Evolutionary conservation across 2,888 invertebrate species (phyloP).

Genomic region (Brachylomia viminalis): DNA sequence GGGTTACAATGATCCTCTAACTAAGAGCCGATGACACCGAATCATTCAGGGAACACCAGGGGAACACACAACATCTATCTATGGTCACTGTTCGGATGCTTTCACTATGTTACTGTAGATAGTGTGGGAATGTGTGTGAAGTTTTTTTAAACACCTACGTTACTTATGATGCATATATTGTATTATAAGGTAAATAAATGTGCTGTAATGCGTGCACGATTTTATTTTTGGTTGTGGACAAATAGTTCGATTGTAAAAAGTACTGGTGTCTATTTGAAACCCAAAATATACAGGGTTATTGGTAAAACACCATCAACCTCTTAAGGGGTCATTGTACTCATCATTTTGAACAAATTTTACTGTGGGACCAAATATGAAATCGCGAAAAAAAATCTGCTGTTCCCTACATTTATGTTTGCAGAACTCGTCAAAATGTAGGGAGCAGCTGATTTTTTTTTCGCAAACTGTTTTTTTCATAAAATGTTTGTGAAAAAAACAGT

Average conservation of each 20-base stretch:
- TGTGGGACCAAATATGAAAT: no score
- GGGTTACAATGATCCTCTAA: conserved; percentile 84
- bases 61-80: conserved; percentile 73
- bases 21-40: conserved; percentile 81
- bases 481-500: not conserved
- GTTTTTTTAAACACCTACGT: conserved; percentile 15
- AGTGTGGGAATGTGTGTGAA: conserved; percentile 12
- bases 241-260: not conserved
- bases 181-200: no score
- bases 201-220: not conserved
- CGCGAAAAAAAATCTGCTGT: no score
- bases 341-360: no score
- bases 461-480: no score
- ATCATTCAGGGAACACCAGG: conserved; percentile 74
- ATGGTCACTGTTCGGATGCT: conserved; percentile 69
- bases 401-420: no score
- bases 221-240: not conserved
- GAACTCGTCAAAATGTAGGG: no score
- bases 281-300: no score
- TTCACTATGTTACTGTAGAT: conserved; percentile 45
- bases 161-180: not conserved
- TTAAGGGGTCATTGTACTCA: no score
- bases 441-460: no score
- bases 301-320: no score
- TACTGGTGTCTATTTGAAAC: not conserved